Conservation (phyloP, 2,888 invertebrate genomes). For the Lasioglossum lativentre region DNA sequence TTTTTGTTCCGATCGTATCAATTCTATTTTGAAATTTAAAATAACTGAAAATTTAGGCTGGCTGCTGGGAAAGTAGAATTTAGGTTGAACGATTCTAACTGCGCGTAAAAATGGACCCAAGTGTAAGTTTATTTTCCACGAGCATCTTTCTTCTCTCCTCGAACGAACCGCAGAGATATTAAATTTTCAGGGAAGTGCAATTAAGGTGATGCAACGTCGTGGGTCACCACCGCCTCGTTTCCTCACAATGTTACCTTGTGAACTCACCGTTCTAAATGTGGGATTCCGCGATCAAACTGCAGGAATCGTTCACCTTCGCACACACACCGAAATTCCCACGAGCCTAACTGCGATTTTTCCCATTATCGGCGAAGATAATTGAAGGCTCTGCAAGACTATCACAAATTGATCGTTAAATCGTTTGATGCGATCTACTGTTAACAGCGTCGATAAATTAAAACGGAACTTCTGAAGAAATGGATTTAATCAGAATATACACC, state of each 20-base stretch:
- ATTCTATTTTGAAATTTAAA: no score
- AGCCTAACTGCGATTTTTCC: constrained; percentile 54
- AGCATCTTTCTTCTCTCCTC: not conserved
- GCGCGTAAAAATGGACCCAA: not conserved
- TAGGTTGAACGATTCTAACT: not conserved
- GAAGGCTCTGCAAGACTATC: constrained; percentile 44
- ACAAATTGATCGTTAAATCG: constrained; percentile 75
- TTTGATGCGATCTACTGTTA: constrained; percentile 65
- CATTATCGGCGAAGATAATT: constrained; percentile 80
- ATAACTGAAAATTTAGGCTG: not conserved
- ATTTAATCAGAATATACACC: not conserved
- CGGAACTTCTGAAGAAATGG: not conserved
- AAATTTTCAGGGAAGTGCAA: constrained; percentile 36
- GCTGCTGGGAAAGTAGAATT: not conserved
- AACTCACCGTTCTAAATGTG: constrained; percentile 18
- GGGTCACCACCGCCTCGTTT: constrained; percentile 37
- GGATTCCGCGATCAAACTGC: constrained; percentile 46
- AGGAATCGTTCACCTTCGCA: constrained; percentile 57
- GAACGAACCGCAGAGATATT: not conserved
- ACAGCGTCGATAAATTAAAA: not conserved
- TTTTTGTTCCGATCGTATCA: no score
- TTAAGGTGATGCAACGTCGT: constrained; percentile 19
- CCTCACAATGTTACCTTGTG: constrained; percentile 42
- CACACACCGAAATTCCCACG: constrained; percentile 62
- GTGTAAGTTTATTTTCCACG: not conserved